Evolutionary conservation across 2,888 invertebrate species (phyloP).

Genomic region (Drosophila suboccidentalis): DNA sequence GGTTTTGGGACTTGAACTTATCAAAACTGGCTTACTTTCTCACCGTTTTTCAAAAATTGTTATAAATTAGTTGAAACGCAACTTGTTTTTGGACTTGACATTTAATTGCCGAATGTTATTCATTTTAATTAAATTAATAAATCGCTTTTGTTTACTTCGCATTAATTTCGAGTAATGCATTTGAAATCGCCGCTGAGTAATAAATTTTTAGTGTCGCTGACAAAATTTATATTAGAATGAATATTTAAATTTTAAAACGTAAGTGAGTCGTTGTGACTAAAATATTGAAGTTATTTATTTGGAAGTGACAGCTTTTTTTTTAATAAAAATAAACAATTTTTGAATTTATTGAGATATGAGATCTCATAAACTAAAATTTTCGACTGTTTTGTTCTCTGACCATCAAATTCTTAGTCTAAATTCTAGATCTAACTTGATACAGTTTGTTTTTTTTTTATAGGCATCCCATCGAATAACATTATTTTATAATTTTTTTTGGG

Average conservation of each 20-base stretch:
- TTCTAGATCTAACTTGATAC: no score
- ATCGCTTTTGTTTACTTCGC: conserved; percentile 21
- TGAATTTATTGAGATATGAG: neutral
- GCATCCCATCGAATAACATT: neutral
- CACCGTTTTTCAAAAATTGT: conserved; percentile 43
- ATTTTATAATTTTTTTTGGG: neutral
- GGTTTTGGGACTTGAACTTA: conserved; percentile 8
- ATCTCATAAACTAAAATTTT: no score
- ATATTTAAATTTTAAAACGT: neutral
- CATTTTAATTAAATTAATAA: conserved; percentile 34
- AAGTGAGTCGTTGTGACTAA: neutral
- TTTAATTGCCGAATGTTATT: conserved; percentile 33
- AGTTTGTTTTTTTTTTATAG: no score
- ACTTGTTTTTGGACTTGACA: conserved; percentile 50
- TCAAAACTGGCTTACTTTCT: conserved; percentile 42
- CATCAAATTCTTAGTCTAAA: no score
- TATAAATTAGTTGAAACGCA: conserved; percentile 40
- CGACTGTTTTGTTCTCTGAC: no score
- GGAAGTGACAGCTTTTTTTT: no score
- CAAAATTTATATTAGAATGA: conserved; percentile 4
- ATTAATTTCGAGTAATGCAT: conserved; percentile 33
- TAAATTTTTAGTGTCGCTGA: conserved; percentile 35
- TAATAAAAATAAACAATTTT: neutral
- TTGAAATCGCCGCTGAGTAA: conserved; percentile 47
- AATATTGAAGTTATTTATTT: neutral